phyloP scores from a whole-genome alignment of 2,888 invertebrate species.

The Pollenia amentaria region DNA sequence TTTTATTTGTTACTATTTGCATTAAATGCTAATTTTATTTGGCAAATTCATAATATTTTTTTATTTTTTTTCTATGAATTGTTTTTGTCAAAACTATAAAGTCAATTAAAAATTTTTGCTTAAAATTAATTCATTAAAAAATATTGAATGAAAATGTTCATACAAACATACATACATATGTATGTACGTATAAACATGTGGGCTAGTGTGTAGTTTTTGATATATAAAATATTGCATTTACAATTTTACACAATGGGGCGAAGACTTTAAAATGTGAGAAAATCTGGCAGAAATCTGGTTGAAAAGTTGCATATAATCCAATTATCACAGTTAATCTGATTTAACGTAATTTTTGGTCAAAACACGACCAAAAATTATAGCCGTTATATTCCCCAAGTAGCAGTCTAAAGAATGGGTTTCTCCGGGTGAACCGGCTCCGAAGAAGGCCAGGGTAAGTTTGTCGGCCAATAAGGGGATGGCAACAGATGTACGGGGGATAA shows the following conservation, averaged over 20 bases:
- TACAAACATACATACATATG: too few species aligned
- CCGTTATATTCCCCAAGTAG: too few species aligned
- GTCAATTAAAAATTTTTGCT: constrained; percentile 66
- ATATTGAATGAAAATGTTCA: constrained; percentile 55
- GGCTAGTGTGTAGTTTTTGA: background rate
- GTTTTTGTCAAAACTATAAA: constrained; percentile 67
- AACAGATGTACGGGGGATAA: too few species aligned
- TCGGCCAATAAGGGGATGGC: too few species aligned
- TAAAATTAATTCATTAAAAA: constrained; percentile 71
- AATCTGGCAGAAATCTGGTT: background rate
- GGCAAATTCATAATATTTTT: constrained; percentile 60
- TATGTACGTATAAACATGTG: background rate
- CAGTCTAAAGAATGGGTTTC: too few species aligned
- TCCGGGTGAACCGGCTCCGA: too few species aligned
- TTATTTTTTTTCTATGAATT: constrained; percentile 45
- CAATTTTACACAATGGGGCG: constrained; percentile 35
- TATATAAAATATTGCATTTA: constrained; percentile 38
- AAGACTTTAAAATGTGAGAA: background rate
- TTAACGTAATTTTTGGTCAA: background rate
- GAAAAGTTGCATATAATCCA: too few species aligned
- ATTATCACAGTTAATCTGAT: too few species aligned
- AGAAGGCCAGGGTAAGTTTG: too few species aligned
- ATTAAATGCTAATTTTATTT: constrained; percentile 68
- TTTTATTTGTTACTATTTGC: constrained; percentile 36
- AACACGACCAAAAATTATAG: too few species aligned